Evolutionary conservation across 2,888 invertebrate species (phyloP).

Genomic region (Drosophila gaucha): DNA sequence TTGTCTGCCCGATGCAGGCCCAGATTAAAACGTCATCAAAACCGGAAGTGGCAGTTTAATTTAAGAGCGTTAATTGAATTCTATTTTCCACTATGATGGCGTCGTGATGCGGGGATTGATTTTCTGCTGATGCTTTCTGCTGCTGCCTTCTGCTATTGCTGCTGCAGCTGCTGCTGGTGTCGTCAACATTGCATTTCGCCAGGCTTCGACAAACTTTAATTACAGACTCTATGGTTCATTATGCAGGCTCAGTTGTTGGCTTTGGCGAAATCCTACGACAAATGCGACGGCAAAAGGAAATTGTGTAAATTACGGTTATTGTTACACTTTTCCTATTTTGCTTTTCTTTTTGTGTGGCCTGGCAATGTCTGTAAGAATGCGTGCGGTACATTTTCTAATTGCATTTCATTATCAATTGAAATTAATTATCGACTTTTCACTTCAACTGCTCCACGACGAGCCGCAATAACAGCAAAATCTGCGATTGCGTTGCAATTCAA

Average conservation of each 20-base stretch:
- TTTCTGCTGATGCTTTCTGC: slow-evolving; percentile 56
- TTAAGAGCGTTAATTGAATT: slow-evolving; percentile 82
- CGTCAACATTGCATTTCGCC: slow-evolving; percentile 27
- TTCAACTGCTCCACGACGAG: slow-evolving; percentile 56
- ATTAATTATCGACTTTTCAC: slow-evolving; percentile 27
- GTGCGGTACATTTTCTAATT: slow-evolving; percentile 61
- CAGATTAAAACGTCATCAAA: slow-evolving; percentile 81
- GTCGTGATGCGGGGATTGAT: slow-evolving; percentile 67
- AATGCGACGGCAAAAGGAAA: slow-evolving; percentile 36
- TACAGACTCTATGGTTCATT: slow-evolving; percentile 63
- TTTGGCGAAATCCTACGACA: slow-evolving; percentile 20
- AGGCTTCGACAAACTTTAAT: slow-evolving; percentile 73
- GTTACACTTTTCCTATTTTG: slow-evolving; percentile 47
- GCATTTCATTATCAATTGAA: slow-evolving; percentile 74
- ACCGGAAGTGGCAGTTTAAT: slow-evolving; percentile 83
- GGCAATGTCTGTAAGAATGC: slow-evolving; percentile 24
- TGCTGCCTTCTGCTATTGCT: slow-evolving; percentile 32
- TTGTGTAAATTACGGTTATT: slow-evolving; percentile 69
- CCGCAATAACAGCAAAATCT: too few species aligned
- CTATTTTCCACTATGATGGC: slow-evolving; percentile 63
- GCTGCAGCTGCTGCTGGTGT: slow-evolving; percentile 24
- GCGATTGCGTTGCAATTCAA: too few species aligned
- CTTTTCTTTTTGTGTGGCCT: slow-evolving; percentile 1
- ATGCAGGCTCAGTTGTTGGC: slow-evolving; percentile 46
- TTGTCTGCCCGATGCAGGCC: slow-evolving; percentile 33